Evolutionary conservation across 2,888 invertebrate species (phyloP).

Genomic region (Cyclophora punctaria): DNA sequence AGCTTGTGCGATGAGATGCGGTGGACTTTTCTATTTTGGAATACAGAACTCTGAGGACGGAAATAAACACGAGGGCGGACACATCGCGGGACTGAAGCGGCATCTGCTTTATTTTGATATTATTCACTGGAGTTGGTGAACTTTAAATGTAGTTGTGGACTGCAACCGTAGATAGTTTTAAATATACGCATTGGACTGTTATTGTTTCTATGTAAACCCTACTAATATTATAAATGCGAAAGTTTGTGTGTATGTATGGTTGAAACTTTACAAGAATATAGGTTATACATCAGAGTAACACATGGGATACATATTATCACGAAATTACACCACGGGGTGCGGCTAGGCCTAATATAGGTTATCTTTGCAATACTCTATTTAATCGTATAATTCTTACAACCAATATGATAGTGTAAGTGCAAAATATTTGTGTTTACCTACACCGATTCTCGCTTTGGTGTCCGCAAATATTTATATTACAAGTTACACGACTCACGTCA

Average conservation of each 20-base stretch:
- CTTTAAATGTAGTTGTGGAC: slow-evolving; percentile 7
- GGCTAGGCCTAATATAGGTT: no score
- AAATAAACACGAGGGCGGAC: slow-evolving; percentile 62
- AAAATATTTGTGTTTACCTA: slow-evolving; percentile 7
- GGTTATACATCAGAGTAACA: no score
- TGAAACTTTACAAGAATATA: no score
- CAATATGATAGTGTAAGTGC: no score
- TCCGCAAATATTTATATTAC: slow-evolving; percentile 18
- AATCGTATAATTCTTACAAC: background rate
- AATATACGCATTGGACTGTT: no score
- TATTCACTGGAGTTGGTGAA: slow-evolving; percentile 15
- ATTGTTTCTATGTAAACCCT: no score
- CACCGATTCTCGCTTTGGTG: slow-evolving; percentile 7
- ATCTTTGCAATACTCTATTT: no score
- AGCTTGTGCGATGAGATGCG: slow-evolving; percentile 45
- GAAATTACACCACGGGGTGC: no score
- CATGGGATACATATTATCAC: no score
- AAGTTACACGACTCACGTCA: slow-evolving; percentile 15
- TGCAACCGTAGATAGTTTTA: slow-evolving; percentile 3
- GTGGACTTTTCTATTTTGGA: slow-evolving; percentile 71
- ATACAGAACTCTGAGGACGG: slow-evolving; percentile 46
- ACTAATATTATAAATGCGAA: no score
- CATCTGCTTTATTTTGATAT: slow-evolving; percentile 35
- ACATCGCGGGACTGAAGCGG: slow-evolving; percentile 37
- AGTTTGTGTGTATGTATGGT: no score